These are phyloP conservation scores for Drosophila nigrodunni DNA, from an alignment of 1,140 invertebrate genomes.

Conservation along the genomic window DNA sequence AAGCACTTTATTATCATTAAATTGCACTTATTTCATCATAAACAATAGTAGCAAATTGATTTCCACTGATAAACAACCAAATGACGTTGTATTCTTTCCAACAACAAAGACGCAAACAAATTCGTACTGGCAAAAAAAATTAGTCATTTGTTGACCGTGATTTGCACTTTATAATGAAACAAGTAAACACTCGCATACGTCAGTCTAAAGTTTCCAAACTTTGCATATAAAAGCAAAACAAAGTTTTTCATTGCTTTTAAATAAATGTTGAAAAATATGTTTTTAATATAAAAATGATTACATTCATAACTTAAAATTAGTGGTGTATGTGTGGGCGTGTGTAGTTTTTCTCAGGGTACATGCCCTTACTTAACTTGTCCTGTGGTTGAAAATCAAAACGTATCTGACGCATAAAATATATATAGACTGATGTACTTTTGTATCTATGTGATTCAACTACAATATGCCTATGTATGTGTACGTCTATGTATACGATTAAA, in stretches of 20 bases:
- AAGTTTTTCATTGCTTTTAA: slow-evolving; percentile 46
- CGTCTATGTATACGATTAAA: slow-evolving; percentile 42
- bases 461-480: slow-evolving; percentile 63
- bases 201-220: neutral
- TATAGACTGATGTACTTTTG: slow-evolving; percentile 41
- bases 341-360: slow-evolving; percentile 51
- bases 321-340: slow-evolving; percentile 38
- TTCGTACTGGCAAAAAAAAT: slow-evolving; percentile 9
- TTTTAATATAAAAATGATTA: slow-evolving; percentile 76
- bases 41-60: slow-evolving; percentile 18
- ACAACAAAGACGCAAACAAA: slow-evolving; percentile 9
- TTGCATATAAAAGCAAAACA: slow-evolving; percentile 3
- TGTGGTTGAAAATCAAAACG: slow-evolving; percentile 61
- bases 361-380: slow-evolving; percentile 28
- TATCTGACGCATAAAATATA: slow-evolving; percentile 53
- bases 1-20: slow-evolving; percentile 14
- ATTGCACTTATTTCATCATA: slow-evolving; percentile 22
- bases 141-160: slow-evolving; percentile 38
- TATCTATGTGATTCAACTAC: slow-evolving; percentile 63
- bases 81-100: slow-evolving; percentile 6
- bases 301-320: slow-evolving; percentile 65
- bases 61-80: slow-evolving; percentile 23
- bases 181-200: neutral
- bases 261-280: slow-evolving; percentile 79
- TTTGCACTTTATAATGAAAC: slow-evolving; percentile 6